Percentiles rank a stretch among this genome's conserved stretches.
These are phyloP conservation scores for Zaprionus bogoriensis DNA, from an alignment of 2,888 invertebrate genomes.

Conservation along the genomic window DNA sequence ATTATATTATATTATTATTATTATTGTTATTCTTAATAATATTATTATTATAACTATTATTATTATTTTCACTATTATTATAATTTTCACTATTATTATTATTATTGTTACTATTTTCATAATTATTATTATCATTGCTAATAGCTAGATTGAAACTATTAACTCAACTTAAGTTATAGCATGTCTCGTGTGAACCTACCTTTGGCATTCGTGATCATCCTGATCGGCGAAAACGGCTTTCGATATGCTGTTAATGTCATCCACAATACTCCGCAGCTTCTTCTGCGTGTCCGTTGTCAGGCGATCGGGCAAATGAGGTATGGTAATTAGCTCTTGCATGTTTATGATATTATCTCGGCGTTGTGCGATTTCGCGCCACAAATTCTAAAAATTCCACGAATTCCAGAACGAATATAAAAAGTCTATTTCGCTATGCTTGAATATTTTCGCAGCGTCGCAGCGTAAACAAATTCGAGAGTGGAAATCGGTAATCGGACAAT, in stretches of 20 bases:
- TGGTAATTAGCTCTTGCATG: conserved; percentile 68
- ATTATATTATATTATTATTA: too few relatives aligned
- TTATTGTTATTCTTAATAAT: too few relatives aligned
- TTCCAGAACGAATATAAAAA: conserved; percentile 62
- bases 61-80: too few relatives aligned
- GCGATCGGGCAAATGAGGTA: conserved; percentile 35
- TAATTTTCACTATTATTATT: too few relatives aligned
- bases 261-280: conserved; percentile 47
- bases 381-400: conserved; percentile 69
- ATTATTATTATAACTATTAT: too few relatives aligned
- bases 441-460: conserved; percentile 22
- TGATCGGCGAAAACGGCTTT: conserved; percentile 34
- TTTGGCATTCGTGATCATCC: conserved; percentile 17
- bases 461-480: conserved; percentile 53
- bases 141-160: too few relatives aligned
- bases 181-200: conserved; percentile 29
- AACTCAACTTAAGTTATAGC: neutral
- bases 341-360: conserved; percentile 33
- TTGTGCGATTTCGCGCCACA: conserved; percentile 44
- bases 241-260: conserved; percentile 48
- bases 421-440: conserved; percentile 39
- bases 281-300: conserved; percentile 36
- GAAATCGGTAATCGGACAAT: conserved; percentile 4
- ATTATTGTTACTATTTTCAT: too few relatives aligned
- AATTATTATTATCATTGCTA: too few relatives aligned